A percentile compares a stretch with the other conserved stretches of the same genome.
Evolutionary conservation across 1,140 invertebrate genomes (phyloP).

Genomic region (Macrosteles quadrilineatus): DNA sequence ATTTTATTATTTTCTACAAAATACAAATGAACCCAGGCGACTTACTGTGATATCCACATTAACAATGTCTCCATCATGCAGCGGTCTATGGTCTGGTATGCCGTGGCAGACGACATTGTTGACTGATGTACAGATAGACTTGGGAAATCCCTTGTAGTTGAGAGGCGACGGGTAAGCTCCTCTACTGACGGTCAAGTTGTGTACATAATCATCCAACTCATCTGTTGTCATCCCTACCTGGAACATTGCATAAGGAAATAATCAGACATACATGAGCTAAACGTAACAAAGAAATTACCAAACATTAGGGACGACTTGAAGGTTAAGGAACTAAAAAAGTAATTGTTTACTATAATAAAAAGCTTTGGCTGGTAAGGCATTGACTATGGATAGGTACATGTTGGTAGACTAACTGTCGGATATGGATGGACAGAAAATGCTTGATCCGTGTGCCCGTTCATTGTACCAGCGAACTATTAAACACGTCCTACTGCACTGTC

Average conservation of each 20-base stretch:
- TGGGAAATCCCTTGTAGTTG: slow-evolving; percentile 83
- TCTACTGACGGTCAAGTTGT: slow-evolving; percentile 66
- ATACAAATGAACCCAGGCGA: slow-evolving; percentile 3
- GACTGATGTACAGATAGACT: slow-evolving; percentile 92
- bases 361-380: neutral
- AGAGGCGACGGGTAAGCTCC: slow-evolving; percentile 89
- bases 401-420: too few relatives aligned
- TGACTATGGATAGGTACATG: too few relatives aligned
- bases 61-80: slow-evolving; percentile 85
- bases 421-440: too few relatives aligned
- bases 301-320: too few relatives aligned
- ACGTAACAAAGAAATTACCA: neutral
- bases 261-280: neutral
- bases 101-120: slow-evolving; percentile 96
- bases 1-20: neutral
- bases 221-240: slow-evolving; percentile 87
- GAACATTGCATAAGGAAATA: slow-evolving; percentile 41
- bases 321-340: too few relatives aligned
- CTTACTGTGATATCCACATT: slow-evolving; percentile 91
- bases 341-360: neutral
- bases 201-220: slow-evolving; percentile 76
- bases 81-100: slow-evolving; percentile 82
- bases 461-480: too few relatives aligned
- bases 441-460: too few relatives aligned
- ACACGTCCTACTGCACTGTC: too few relatives aligned